These are phyloP conservation scores for Cavia aperea DNA, from an alignment of 2,113 vertebrate species.

Conservation along the genomic window DNA sequence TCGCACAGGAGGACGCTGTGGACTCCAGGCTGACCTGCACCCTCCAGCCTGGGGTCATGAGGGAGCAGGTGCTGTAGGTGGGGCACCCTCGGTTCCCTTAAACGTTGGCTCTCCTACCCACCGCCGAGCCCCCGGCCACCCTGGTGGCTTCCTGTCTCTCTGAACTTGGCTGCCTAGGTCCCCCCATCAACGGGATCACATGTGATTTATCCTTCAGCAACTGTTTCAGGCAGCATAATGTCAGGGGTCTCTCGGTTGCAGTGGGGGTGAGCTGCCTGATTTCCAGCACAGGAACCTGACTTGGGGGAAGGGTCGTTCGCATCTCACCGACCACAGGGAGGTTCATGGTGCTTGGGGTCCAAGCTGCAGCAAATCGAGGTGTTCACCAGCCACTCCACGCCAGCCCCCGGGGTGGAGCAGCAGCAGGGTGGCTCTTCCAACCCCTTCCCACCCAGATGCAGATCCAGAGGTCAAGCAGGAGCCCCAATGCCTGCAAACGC, in stretches of 20 bases:
- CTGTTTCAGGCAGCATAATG: not conserved
- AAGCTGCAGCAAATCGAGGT: not conserved
- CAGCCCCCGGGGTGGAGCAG: not conserved
- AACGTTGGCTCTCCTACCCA: not conserved
- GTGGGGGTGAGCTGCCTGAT: not conserved
- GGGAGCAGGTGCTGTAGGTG: not conserved
- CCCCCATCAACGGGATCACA: not conserved
- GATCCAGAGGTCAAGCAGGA: not conserved
- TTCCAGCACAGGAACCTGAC: not conserved
- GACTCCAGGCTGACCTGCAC: accelerated
- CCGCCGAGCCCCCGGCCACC: not conserved
- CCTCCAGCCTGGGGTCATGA: not conserved
- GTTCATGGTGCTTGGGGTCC: not conserved
- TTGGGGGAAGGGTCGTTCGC: not conserved
- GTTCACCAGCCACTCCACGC: not conserved
- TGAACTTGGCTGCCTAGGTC: not conserved
- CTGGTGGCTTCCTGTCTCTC: not conserved
- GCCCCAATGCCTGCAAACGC: not conserved
- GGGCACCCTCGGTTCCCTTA: not conserved
- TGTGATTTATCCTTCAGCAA: not conserved
- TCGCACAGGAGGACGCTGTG: too few species aligned
- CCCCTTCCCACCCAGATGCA: not conserved
- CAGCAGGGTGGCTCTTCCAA: not conserved
- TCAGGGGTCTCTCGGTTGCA: not conserved
- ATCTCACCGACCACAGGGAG: not conserved